Evolutionary conservation across 2,113 vertebrate species (phyloP), one percentile per base, ranked within the genome.

Genomic region (Anhinga rufa): DNA sequence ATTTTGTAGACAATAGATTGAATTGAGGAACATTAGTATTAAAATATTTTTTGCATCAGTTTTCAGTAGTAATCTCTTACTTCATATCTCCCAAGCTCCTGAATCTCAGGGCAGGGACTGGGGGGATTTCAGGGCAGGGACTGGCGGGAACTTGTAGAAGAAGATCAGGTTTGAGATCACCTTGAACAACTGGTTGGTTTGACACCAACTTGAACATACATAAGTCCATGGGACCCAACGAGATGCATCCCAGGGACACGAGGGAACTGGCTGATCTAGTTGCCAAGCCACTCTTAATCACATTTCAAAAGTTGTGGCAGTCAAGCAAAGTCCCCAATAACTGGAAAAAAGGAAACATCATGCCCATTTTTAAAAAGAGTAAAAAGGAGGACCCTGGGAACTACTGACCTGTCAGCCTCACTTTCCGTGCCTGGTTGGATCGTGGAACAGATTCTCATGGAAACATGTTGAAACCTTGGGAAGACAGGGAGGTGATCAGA

Each of bases 381-480:
- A 66, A 46, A 68, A 65, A 71, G 25, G 9, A 51, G 8, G 52
- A 60, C 60, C 6, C 26, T 66, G 26, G 52, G 38, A 82, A 46
- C 54, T 66, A 75, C 29, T 12, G 10, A 26, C 31, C 7, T 11
- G 7, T 65, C 44, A 81, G 13, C n/a, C n/a, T 72, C n/a, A 21
- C 25, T 66, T 42, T 81, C 25, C 4, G 1, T 51, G 60, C 25
- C 31, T 0, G 0, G 14, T 60, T 44, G 52, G 32, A 44, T 36
- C 1, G 1, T 44, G 60, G 60, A 52, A 17, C 44, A 44, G 32
- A 32, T 75, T 22, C 34, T 82, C 18, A 46, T 61, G 34, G 38
- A 75, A 82, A 18, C 32, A 29, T 46, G 28, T 52, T 68, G 36
- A 75, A 82, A 75, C 32, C 44, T 75, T 4, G 10, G 26, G 36